phyloP scores from a whole-genome alignment of 2,888 invertebrate species.

The Eristalinus aeneus region DNA sequence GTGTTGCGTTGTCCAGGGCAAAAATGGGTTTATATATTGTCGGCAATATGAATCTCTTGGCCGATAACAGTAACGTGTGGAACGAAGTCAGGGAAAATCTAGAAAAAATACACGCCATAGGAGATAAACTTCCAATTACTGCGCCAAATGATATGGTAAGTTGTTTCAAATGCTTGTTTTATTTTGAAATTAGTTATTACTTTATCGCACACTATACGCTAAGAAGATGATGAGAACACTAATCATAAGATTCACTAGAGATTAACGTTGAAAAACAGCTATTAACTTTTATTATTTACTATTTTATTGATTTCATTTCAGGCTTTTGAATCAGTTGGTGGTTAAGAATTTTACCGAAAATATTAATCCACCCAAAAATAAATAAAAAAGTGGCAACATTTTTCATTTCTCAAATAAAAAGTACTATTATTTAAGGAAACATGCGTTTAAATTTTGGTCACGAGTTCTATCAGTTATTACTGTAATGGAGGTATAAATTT shows the following conservation, averaged over 20 bases:
- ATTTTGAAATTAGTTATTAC: no score
- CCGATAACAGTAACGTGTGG: constrained; percentile 83
- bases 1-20: constrained; percentile 89
- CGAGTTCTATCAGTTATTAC: neutral
- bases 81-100: constrained; percentile 81
- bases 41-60: constrained; percentile 86
- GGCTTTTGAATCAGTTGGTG: constrained; percentile 32
- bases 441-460: neutral
- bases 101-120: constrained; percentile 82
- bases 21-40: constrained; percentile 86
- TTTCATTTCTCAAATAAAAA: constrained; percentile 22
- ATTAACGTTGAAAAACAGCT: neutral
- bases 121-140: constrained; percentile 80
- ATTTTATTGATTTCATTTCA: constrained; percentile 8
- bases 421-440: constrained; percentile 2
- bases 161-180: no score
- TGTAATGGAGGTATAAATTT: neutral
- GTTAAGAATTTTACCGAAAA: constrained; percentile 1
- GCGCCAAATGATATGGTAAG: constrained; percentile 32
- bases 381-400: neutral
- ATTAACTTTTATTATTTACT: neutral
- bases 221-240: neutral
- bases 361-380: neutral
- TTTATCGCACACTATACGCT: no score
- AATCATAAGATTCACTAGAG: no score